Percentiles rank a stretch among this genome's conserved stretches.
Conservation (phyloP, 35 echinoderm and acorn worm genomes). For the Apostichopus californicus region DNA sequence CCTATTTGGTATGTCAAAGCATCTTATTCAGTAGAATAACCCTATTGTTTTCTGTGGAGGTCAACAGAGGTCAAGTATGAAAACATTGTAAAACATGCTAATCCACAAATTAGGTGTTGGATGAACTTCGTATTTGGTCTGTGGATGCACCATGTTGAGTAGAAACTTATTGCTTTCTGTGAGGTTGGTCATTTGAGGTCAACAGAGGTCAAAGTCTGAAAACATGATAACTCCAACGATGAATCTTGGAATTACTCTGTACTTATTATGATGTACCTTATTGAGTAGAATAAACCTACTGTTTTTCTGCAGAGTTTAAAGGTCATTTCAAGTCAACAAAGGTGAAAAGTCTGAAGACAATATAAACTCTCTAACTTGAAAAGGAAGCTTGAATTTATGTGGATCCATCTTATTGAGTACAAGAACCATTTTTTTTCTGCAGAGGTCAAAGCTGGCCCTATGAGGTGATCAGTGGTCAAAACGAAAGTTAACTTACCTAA, state of each 20-base stretch:
- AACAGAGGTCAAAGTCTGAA: background rate
- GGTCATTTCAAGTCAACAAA: background rate
- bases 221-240: background rate
- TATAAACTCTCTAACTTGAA: background rate
- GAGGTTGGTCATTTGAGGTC: background rate
- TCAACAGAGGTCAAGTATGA: too few relatives aligned
- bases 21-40: too few relatives aligned
- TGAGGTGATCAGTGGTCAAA: background rate
- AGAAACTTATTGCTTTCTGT: background rate
- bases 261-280: background rate
- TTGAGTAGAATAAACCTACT: background rate
- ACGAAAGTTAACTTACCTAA: too few relatives aligned
- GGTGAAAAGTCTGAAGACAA: background rate
- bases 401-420: background rate
- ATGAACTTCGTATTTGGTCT: too few relatives aligned
- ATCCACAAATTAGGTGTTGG: too few relatives aligned
- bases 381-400: background rate
- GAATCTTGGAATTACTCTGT: background rate
- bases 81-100: too few relatives aligned
- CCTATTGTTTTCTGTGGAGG: too few relatives aligned
- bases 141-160: background rate
- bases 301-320: background rate
- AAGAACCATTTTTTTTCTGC: background rate
- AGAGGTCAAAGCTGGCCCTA: background rate
- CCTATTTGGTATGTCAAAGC: too few relatives aligned